phyloP scores from a whole-genome alignment of 1,140 invertebrate genomes.

The Harpegnathos saltator region DNA sequence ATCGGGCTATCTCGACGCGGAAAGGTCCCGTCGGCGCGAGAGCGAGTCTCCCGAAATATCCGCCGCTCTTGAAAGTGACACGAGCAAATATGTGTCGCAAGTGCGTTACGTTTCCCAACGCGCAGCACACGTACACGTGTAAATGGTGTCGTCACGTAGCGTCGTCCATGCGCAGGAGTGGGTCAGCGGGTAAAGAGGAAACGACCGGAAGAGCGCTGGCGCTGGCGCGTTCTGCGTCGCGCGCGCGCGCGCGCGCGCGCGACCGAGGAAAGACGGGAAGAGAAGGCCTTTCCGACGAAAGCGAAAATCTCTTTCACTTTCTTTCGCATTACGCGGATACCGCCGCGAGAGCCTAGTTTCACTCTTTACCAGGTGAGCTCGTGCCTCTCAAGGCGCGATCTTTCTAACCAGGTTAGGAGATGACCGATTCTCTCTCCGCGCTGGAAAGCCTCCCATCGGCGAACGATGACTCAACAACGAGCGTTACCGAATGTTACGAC shows the following conservation, averaged over 20 bases:
- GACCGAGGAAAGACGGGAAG: constrained; percentile 71
- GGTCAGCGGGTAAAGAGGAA: constrained; percentile 70
- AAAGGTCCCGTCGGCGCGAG: too few species aligned
- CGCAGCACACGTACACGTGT: not conserved
- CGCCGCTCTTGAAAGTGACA: too few species aligned
- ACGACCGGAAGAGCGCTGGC: constrained; percentile 41
- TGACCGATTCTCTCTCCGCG: constrained; percentile 13
- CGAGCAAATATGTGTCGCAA: not conserved
- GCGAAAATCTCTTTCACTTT: constrained; percentile 81
- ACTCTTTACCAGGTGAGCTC: constrained; percentile 60
- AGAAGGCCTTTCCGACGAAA: constrained; percentile 77
- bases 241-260: too few species aligned
- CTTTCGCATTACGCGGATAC: constrained; percentile 62
- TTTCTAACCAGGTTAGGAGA: constrained; percentile 38
- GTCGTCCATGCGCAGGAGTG: constrained; percentile 47
- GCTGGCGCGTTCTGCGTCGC: constrained; percentile 39
- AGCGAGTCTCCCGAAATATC: too few species aligned
- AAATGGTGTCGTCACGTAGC: not conserved
- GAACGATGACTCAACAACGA: not conserved
- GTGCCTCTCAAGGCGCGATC: constrained; percentile 18
- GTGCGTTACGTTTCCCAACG: not conserved
- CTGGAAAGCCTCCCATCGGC: not conserved
- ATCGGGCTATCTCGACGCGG: not conserved
- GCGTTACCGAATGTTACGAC: not conserved
- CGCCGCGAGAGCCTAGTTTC: constrained; percentile 64